These are phyloP conservation scores for Aurelia sp. DNA, from an alignment of 30 jellyfish, hydroid and myxozoan genomes.

Conservation along the genomic window DNA sequence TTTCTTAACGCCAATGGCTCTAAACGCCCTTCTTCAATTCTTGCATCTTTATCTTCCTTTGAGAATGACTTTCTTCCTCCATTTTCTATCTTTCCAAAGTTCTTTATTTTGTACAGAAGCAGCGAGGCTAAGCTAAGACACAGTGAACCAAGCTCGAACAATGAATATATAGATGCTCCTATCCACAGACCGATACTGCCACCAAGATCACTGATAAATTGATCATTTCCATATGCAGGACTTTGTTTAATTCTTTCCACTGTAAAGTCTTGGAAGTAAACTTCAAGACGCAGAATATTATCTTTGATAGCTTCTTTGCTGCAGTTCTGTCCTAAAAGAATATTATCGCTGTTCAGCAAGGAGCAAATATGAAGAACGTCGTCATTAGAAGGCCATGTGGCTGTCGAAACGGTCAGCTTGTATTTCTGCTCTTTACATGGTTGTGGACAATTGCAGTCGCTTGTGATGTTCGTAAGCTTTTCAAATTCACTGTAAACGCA, in stretches of 20 bases:
- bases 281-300: slow-evolving; percentile 11
- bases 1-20: no score
- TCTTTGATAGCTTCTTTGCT: neutral
- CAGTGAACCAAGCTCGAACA: slow-evolving; percentile 30
- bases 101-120: no score
- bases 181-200: slow-evolving; percentile 64
- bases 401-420: slow-evolving; percentile 11
- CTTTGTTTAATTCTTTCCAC: slow-evolving; percentile 45
- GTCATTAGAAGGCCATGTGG: slow-evolving; percentile 40
- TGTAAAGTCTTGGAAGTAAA: slow-evolving; percentile 45
- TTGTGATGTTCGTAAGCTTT: neutral
- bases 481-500: neutral
- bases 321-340: neutral
- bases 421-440: slow-evolving; percentile 49
- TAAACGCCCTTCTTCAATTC: no score
- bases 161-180: slow-evolving; percentile 74
- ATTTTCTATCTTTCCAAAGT: no score
- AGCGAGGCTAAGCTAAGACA: neutral
- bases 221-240: slow-evolving; percentile 17
- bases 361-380: neutral
- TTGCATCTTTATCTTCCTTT: no score
- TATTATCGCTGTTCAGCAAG: no score
- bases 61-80: no score
- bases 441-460: slow-evolving; percentile 28
- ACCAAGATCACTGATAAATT: slow-evolving; percentile 59